These are phyloP conservation scores for Pachycephala philippinensis DNA, from an alignment of 2,113 vertebrate species.

Conservation along the genomic window DNA sequence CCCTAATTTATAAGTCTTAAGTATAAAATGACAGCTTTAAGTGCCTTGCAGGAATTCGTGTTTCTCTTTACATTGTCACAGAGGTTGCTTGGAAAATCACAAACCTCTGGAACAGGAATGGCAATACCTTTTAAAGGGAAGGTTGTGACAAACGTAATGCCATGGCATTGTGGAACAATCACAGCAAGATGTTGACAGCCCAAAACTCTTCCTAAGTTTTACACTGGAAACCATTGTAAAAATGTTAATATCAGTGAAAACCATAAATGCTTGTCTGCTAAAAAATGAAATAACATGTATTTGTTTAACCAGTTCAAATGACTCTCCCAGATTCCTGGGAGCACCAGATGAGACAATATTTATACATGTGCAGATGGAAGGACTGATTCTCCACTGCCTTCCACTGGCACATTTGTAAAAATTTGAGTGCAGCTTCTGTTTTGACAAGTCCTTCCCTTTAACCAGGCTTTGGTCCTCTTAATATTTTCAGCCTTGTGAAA, in stretches of 20 bases:
- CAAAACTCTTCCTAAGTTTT: background rate
- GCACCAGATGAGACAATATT: background rate
- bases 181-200: background rate
- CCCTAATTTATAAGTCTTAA: slow-evolving; percentile 47
- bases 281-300: background rate
- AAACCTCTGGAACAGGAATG: background rate
- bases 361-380: background rate
- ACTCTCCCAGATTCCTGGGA: background rate
- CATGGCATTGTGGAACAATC: background rate
- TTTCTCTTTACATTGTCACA: slow-evolving; percentile 5
- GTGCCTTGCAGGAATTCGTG: slow-evolving; percentile 12
- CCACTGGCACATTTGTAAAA: background rate
- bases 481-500: background rate
- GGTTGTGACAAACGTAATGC: background rate
- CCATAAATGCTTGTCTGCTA: background rate
- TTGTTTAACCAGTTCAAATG: background rate
- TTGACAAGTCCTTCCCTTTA: background rate
- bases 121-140: background rate
- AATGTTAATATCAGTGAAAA: background rate
- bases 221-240: background rate
- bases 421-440: background rate
- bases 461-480: background rate
- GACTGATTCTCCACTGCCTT: background rate
- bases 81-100: slow-evolving; percentile 10
- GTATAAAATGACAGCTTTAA: slow-evolving; percentile 37